A percentile compares a stretch with the other conserved stretches of the same genome.
Evolutionary conservation across 37 sponge, comb jelly and placozoan genomes (phyloP).

Genomic region (Crambe crambe): DNA sequence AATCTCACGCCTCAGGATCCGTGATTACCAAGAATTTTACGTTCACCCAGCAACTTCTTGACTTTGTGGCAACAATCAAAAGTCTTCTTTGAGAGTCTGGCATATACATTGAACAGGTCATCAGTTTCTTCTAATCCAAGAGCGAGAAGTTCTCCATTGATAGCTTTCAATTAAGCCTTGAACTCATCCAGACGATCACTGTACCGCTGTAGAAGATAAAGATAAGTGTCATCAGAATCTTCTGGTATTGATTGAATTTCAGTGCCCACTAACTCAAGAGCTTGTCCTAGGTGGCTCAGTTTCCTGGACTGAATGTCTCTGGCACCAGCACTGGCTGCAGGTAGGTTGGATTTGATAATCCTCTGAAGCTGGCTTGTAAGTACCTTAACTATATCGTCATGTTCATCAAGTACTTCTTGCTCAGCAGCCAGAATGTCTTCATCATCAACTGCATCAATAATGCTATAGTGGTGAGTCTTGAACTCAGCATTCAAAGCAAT

Average conservation of each 20-base stretch:
- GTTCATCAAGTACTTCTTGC: neutral
- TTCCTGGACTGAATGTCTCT: too few relatives aligned
- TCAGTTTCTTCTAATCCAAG: neutral
- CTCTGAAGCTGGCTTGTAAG: neutral
- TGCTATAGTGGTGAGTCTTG: neutral
- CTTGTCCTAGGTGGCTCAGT: too few relatives aligned
- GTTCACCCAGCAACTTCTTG: neutral
- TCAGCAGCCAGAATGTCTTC: neutral
- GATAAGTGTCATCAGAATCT: conserved; percentile 1
- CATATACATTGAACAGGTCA: neutral
- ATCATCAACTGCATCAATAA: neutral
- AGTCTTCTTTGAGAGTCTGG: neutral
- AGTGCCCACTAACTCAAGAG: neutral
- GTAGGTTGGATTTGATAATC: neutral
- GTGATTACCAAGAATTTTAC: too few relatives aligned
- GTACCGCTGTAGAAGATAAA: neutral
- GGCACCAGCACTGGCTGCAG: too few relatives aligned
- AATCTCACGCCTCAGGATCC: too few relatives aligned
- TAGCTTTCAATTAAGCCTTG: neutral
- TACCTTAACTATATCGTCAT: neutral
- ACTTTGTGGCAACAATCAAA: neutral
- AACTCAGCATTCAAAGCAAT: neutral
- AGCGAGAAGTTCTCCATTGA: neutral
- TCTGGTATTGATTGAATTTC: neutral
- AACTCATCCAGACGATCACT: neutral